Conservation (phyloP, 2,888 invertebrate genomes). For the Mycogona germanica region DNA sequence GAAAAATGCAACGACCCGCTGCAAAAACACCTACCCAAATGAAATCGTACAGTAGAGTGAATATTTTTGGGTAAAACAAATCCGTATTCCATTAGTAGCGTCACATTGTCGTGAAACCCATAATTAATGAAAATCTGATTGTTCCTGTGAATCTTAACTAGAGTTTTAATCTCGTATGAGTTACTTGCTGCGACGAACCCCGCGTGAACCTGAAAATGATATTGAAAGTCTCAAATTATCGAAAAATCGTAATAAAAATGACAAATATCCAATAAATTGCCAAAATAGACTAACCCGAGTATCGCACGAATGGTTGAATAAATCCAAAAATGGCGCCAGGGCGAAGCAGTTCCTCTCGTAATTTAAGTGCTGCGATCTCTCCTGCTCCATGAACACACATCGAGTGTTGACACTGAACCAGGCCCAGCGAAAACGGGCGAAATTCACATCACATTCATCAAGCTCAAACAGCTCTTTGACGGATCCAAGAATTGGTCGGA, state of each 20-base stretch:
- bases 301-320: constrained; percentile 71
- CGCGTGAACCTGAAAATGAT: constrained; percentile 29
- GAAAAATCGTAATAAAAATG: too few species aligned
- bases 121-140: constrained; percentile 80
- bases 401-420: constrained; percentile 77
- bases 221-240: not conserved
- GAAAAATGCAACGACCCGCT: too few species aligned
- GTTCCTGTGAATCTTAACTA: constrained; percentile 44
- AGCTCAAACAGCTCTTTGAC: not conserved
- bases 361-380: constrained; percentile 35
- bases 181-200: constrained; percentile 31
- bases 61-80: constrained; percentile 43
- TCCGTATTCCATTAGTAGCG: constrained; percentile 76
- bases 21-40: not conserved
- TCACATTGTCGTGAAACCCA: constrained; percentile 65
- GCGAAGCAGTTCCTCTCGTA: constrained; percentile 45
- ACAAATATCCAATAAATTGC: too few species aligned
- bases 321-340: constrained; percentile 74
- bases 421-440: constrained; percentile 56
- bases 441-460: constrained; percentile 35
- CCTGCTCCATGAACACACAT: constrained; percentile 57
- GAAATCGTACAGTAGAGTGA: not conserved
- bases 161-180: constrained; percentile 44
- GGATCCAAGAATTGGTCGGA: not conserved
- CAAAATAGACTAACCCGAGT: not conserved